Percentiles rank a stretch among this genome's conserved stretches.
These are phyloP conservation scores for Erebia ligea DNA, from an alignment of 2,888 invertebrate genomes.

Conservation along the genomic window DNA sequence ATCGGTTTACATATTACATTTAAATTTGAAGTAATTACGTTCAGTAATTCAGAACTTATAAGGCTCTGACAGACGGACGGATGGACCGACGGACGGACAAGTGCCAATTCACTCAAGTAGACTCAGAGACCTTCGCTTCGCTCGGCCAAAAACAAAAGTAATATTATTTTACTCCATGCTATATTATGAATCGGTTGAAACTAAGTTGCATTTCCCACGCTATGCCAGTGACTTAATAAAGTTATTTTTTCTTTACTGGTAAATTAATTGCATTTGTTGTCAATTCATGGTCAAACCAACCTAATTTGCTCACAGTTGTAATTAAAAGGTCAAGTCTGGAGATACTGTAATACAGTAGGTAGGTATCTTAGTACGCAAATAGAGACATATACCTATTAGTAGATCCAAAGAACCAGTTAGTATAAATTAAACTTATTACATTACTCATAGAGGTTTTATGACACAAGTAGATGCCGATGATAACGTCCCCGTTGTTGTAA, in stretches of 20 bases:
- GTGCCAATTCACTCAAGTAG: too few relatives aligned
- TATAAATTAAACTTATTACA: neutral
- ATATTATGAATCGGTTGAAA: neutral
- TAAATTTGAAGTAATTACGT: too few relatives aligned
- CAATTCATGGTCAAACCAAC: constrained; percentile 17
- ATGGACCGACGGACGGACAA: too few relatives aligned
- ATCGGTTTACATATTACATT: too few relatives aligned
- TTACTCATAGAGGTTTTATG: constrained; percentile 6
- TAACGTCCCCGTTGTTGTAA: neutral
- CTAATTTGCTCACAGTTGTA: constrained; percentile 12
- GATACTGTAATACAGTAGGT: too few relatives aligned
- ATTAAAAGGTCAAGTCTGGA: constrained; percentile 6
- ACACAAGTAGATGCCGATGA: neutral
- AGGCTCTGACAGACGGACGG: too few relatives aligned
- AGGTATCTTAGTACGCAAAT: neutral
- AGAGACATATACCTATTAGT: neutral
- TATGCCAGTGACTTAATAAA: constrained; percentile 1
- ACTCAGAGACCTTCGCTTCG: too few relatives aligned
- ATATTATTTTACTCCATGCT: neutral
- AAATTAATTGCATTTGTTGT: constrained; percentile 3
- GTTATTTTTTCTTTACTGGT: neutral
- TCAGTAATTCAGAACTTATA: too few relatives aligned
- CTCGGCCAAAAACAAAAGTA: neutral
- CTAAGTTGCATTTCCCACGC: constrained; percentile 12
- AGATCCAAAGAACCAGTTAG: neutral